Percentiles rank a stretch among this genome's conserved stretches.
Conservation (phyloP, 2,888 invertebrate species). For the Amiota mariae region DNA sequence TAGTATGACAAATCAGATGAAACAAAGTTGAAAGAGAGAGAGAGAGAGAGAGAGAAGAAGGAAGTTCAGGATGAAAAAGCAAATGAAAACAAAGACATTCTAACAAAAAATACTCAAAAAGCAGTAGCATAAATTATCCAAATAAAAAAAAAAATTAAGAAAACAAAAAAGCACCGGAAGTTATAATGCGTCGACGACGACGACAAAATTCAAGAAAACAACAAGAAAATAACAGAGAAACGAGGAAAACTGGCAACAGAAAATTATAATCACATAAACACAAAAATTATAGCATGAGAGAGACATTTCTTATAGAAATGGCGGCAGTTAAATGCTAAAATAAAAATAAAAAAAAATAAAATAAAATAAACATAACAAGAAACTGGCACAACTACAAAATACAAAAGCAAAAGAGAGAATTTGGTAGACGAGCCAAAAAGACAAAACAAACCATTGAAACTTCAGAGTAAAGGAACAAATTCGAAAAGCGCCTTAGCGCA, state of each 20-base stretch:
- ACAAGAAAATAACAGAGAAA: constrained; percentile 20
- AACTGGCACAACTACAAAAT: constrained; percentile 43
- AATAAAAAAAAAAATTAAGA: neutral
- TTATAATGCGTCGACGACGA: constrained; percentile 53
- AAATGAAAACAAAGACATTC: neutral
- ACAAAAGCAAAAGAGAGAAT: constrained; percentile 35
- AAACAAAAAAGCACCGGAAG: constrained; percentile 57
- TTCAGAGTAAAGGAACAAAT: constrained; percentile 37
- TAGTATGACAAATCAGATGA: constrained; percentile 54
- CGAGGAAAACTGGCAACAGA: constrained; percentile 18
- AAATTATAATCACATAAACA: neutral
- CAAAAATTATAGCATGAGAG: neutral
- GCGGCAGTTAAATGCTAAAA: constrained; percentile 15
- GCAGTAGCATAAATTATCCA: constrained; percentile 61
- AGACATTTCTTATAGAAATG: constrained; percentile 19
- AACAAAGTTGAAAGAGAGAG: constrained; percentile 55
- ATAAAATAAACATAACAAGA: constrained; percentile 34
- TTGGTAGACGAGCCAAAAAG: constrained; percentile 33
- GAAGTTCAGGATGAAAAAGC: no score
- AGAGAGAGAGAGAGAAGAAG: no score
- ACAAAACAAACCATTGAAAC: neutral
- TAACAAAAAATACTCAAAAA: constrained; percentile 50
- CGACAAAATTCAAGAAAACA: constrained; percentile 57
- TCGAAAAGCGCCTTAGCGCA: constrained; percentile 52
- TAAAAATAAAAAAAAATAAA: constrained; percentile 34